Evolutionary conservation across 2,797 vertebrate genomes (phyloP).

Genomic region (Gallinago nigripennis): DNA sequence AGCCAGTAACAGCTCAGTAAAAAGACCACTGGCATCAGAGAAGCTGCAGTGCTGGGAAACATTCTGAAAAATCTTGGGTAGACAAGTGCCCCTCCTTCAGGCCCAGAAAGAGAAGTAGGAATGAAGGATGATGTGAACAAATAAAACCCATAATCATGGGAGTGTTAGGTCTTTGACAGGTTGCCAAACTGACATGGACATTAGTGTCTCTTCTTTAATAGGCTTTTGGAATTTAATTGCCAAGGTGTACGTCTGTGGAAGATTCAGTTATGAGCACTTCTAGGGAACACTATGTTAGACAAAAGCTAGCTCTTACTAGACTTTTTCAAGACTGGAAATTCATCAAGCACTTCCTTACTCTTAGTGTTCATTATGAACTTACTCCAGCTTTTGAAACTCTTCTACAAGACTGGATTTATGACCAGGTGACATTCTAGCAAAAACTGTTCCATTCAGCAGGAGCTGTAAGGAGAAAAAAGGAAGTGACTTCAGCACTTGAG

Average conservation of each 20-base stretch:
- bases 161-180: neutral
- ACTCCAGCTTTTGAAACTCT: conserved; percentile 84
- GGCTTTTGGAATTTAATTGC: neutral
- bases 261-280: neutral
- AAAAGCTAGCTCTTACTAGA: neutral
- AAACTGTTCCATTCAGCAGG: conserved; percentile 79
- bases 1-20: neutral
- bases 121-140: neutral
- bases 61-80: neutral
- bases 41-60: neutral
- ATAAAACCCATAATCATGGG: neutral
- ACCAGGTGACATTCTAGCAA: conserved; percentile 83
- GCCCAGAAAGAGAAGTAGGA: neutral
- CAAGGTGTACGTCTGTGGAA: neutral
- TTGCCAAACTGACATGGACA: neutral
- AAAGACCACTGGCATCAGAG: neutral
- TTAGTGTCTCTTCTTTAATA: neutral
- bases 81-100: neutral
- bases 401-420: conserved; percentile 81
- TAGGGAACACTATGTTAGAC: neutral
- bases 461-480: conserved; percentile 62
- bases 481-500: neutral
- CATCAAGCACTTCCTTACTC: neutral
- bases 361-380: conserved; percentile 55
- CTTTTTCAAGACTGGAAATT: neutral